Conservation (phyloP, 92 coral and sea anemone genomes). For the Epizoanthus illoricatus region DNA sequence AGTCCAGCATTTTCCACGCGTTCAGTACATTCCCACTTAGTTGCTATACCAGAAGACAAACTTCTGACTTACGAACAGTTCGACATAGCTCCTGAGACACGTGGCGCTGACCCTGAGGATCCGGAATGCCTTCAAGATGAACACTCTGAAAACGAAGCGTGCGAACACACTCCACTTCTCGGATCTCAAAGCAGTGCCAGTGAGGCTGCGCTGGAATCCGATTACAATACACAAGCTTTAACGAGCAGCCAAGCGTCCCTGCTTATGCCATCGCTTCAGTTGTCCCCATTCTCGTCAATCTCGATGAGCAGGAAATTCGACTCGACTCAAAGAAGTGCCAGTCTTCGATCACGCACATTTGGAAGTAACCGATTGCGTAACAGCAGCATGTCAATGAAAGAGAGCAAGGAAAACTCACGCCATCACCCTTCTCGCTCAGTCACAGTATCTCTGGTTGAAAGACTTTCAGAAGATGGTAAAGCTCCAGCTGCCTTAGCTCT, state of each 20-base stretch:
- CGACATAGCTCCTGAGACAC: slow-evolving; percentile 12
- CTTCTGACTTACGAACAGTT: slow-evolving; percentile 33
- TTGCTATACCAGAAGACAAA: slow-evolving; percentile 26
- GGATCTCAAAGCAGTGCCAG: slow-evolving; percentile 23
- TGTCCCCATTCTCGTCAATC: slow-evolving; percentile 65
- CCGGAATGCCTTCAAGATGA: slow-evolving; percentile 2
- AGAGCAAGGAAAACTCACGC: neutral
- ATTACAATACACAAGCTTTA: slow-evolving; percentile 33
- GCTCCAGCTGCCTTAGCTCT: slow-evolving; percentile 68
- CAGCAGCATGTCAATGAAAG: slow-evolving; percentile 10
- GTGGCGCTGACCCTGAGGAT: neutral
- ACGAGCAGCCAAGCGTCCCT: slow-evolving; percentile 82
- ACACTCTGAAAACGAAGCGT: slow-evolving; percentile 19
- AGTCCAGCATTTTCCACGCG: slow-evolving; percentile 5
- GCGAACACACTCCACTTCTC: slow-evolving; percentile 18
- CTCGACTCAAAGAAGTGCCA: neutral
- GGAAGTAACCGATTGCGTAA: neutral
- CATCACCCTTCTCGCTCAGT: slow-evolving; percentile 20
- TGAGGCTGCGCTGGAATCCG: slow-evolving; percentile 23
- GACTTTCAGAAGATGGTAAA: slow-evolving; percentile 72
- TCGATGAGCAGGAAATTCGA: slow-evolving; percentile 50
- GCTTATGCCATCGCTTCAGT: slow-evolving; percentile 87
- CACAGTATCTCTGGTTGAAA: slow-evolving; percentile 66
- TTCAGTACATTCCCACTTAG: slow-evolving; percentile 11
- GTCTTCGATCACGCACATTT: neutral